Conservation (phyloP, 2,888 invertebrate species). For the Trichogramma dendrolimi region DNA sequence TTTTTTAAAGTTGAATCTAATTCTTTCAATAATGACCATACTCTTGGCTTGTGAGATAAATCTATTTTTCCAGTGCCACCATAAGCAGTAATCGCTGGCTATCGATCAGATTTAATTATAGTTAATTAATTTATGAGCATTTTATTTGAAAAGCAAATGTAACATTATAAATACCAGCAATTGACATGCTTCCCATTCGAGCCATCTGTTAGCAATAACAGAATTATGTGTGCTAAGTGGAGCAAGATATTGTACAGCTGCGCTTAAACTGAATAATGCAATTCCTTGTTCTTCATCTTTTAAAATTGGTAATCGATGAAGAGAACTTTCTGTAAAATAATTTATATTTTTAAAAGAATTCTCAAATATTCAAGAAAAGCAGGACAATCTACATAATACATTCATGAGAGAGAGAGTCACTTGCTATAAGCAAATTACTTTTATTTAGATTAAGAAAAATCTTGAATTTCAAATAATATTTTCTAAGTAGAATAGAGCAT, state of each 20-base stretch:
- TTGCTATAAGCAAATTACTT: no score
- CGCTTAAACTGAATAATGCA: conserved; percentile 68
- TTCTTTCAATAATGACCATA: conserved; percentile 58
- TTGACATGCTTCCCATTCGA: conserved; percentile 52
- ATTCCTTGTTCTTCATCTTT: conserved; percentile 61
- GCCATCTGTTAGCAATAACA: conserved; percentile 46
- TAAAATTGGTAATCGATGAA: conserved; percentile 64
- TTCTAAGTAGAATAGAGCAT: background rate
- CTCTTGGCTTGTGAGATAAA: conserved; percentile 58
- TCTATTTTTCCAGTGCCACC: conserved; percentile 54
- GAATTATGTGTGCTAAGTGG: conserved; percentile 51
- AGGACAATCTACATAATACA: conserved; percentile 1
- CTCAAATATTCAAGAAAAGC: background rate
- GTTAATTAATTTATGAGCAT: background rate
- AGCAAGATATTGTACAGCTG: conserved; percentile 65
- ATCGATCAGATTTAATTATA: conserved; percentile 14
- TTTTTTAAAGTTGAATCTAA: conserved; percentile 57
- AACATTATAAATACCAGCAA: conserved; percentile 45
- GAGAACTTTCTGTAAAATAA: conserved; percentile 51
- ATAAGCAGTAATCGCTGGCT: conserved; percentile 59
- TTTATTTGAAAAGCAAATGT: background rate
- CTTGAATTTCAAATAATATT: no score
- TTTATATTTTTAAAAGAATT: background rate
- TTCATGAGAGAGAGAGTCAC: background rate
- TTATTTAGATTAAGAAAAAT: no score